Conservation (phyloP, 2,888 invertebrate species). For the Harpalus rufipes region DNA sequence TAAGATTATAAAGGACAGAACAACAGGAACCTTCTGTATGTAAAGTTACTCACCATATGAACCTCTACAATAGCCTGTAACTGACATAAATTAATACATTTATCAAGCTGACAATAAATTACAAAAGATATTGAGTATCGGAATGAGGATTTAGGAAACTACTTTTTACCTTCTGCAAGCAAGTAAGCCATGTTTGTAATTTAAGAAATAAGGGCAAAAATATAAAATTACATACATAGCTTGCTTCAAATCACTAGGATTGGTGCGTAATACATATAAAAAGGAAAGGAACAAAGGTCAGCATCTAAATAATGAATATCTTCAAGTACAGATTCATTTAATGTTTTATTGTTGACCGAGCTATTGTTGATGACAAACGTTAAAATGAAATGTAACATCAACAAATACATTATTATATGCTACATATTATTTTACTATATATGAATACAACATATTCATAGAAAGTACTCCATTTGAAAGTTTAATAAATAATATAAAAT, state of each 20-base stretch:
- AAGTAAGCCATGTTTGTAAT: conserved; percentile 47
- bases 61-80: conserved; percentile 64
- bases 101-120: conserved; percentile 47
- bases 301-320: conserved; percentile 66
- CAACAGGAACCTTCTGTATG: conserved; percentile 29
- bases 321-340: conserved; percentile 60
- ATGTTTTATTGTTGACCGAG: conserved; percentile 65
- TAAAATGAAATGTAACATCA: conserved; percentile 66
- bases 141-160: neutral
- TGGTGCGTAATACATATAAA: conserved; percentile 51
- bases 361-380: conserved; percentile 63
- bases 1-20: conserved; percentile 9
- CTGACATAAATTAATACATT: conserved; percentile 68
- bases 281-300: conserved; percentile 51
- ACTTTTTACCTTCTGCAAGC: conserved; percentile 46
- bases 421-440: conserved; percentile 68
- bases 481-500: conserved; percentile 52
- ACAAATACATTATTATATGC: conserved; percentile 69
- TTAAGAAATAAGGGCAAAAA: conserved; percentile 32
- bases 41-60: conserved; percentile 58
- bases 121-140: conserved; percentile 5
- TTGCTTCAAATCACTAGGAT: conserved; percentile 42
- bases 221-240: conserved; percentile 51
- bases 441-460: conserved; percentile 70
- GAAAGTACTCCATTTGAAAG: conserved; percentile 47